Evolutionary conservation across 2,113 vertebrate species (phyloP).

Genomic region (Toxotes jaculatrix): DNA sequence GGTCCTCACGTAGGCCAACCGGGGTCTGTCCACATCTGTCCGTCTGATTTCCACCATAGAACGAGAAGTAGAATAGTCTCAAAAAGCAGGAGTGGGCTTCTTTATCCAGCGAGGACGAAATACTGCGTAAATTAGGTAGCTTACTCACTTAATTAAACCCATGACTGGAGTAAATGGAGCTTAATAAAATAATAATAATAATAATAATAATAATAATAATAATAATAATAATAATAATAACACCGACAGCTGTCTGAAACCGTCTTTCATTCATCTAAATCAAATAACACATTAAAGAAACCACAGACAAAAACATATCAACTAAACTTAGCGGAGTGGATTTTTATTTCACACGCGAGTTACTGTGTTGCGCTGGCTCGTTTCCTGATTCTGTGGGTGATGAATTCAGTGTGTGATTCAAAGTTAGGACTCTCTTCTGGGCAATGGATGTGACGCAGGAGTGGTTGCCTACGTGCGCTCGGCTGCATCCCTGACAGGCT

Average conservation of each 20-base stretch:
- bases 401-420: neutral
- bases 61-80: too few species aligned
- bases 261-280: neutral
- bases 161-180: neutral
- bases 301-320: neutral
- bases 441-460: neutral
- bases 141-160: neutral
- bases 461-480: constrained; percentile 21
- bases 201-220: too few species aligned
- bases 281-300: neutral
- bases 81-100: too few species aligned
- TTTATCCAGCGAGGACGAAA: too few species aligned
- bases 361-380: too few species aligned
- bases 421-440: neutral
- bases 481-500: neutral
- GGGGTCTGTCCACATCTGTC: constrained; percentile 1
- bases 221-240: too few species aligned
- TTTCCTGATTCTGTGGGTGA: neutral
- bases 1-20: constrained; percentile 50
- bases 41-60: neutral
- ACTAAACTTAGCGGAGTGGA: too few species aligned
- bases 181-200: too few species aligned
- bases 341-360: neutral
- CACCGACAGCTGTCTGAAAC: neutral
- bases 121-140: too few species aligned